Base-by-base conservation (phyloP, 2,797 vertebrate genomes). In the Fratercula arctica region DNA sequence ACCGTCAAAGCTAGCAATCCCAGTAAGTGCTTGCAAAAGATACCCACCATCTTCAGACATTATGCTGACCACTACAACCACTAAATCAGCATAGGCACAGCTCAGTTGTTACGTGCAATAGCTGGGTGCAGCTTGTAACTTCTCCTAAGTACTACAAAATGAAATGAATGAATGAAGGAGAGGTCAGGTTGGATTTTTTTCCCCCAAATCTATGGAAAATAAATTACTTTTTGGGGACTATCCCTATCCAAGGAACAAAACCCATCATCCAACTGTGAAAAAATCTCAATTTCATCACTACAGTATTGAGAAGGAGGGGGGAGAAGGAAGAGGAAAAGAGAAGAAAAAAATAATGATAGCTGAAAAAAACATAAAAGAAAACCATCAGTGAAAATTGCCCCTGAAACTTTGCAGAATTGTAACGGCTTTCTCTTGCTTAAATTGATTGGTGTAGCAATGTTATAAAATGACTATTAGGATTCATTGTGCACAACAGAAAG, bases 381-480 rank as follows among this genome's bases (percentile, higher is more conserved):
- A 97, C 90, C 90, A 95, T 94, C 84, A 97, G 96, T 98, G 96
- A 97, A 97, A 98, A 96, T 95, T 96, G 94, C 95, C 95, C 94
- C 96, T 96, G 97, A 97, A 97, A 97, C 97, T 97, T 97, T 96
- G 95, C 93, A 96, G 95, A 97, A 97, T 85, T 95, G 93, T 97
- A 98, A 98, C 91, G 85, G 96, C 97, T 98, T 97, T 98, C 96
- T 97, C 96, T 95, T 93, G 96, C 97, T 97, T 97, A 97, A 98
- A 98, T 97, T 97, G 97, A 98, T 98, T 97, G 98, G 96, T 97
- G 96, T 90, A 97, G 97, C 94, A 97, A 97, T 95, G 97, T 97
- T 98, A 97, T 97, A 97, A 98, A 98, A 97, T 97, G 95, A 98
- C 98, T 96, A 98, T 98, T 98, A 97, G 98, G 97, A 98, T 98